Percentiles rank a stretch among this genome's conserved stretches.
Conservation (phyloP, 2,888 invertebrate genomes). For the Leistus spinibarbis region DNA sequence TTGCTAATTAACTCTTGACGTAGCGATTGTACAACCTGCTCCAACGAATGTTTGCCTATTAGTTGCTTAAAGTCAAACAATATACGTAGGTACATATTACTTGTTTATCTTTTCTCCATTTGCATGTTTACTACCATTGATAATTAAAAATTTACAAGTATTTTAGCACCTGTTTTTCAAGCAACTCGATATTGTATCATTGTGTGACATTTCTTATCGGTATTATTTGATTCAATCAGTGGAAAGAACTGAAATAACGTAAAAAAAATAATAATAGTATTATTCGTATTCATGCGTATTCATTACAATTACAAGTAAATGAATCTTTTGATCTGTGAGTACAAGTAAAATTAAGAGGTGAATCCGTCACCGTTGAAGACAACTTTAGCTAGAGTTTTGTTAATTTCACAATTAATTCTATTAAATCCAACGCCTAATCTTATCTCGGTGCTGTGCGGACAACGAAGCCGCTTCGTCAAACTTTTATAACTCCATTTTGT, state of each 20-base stretch:
- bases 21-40: slow-evolving; percentile 15
- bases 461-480: slow-evolving; percentile 45
- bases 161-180: too few species aligned
- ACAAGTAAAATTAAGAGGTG: not conserved
- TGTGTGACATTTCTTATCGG: too few species aligned
- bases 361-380: not conserved
- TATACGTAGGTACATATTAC: too few species aligned
- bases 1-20: slow-evolving; percentile 30
- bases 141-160: too few species aligned
- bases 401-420: slow-evolving; percentile 40
- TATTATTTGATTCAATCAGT: too few species aligned
- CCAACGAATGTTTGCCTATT: slow-evolving; percentile 35
- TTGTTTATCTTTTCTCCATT: too few species aligned
- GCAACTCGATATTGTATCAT: too few species aligned
- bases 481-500: slow-evolving; percentile 50
- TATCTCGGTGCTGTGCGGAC: slow-evolving; percentile 10
- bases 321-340: not conserved
- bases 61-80: slow-evolving; percentile 11
- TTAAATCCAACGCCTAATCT: slow-evolving; percentile 37
- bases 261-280: too few species aligned
- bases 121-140: too few species aligned
- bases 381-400: slow-evolving; percentile 23
- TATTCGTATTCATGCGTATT: too few species aligned
- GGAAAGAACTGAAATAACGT: too few species aligned
- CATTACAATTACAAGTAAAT: too few species aligned